Percentiles rank a stretch among this genome's conserved stretches.
Conservation (phyloP, 2,888 invertebrate species). For the Amphimallon solstitiale region DNA sequence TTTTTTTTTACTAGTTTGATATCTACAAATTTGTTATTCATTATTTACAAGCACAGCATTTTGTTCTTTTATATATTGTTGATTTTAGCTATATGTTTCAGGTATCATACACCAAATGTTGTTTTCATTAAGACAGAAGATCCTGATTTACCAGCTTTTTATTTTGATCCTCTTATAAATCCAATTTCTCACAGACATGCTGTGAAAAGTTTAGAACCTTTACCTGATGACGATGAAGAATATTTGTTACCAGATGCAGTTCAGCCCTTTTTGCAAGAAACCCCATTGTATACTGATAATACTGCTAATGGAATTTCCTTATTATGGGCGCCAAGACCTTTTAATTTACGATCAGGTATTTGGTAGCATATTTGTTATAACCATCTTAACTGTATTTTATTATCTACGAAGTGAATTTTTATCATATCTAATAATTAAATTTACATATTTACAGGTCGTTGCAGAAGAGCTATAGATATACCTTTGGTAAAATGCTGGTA, state of each 20-base stretch:
- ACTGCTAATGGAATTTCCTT: slow-evolving; percentile 98
- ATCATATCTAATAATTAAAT: background rate
- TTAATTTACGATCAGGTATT: slow-evolving; percentile 89
- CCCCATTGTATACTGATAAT: slow-evolving; percentile 96
- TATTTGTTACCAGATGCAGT: slow-evolving; percentile 91
- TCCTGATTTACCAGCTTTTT: slow-evolving; percentile 99
- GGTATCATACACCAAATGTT: slow-evolving; percentile 99
- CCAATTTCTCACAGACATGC: slow-evolving; percentile 96
- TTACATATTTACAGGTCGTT: slow-evolving; percentile 71
- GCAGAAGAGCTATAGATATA: slow-evolving; percentile 94
- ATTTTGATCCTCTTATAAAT: slow-evolving; percentile 99
- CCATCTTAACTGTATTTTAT: background rate
- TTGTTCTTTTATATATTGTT: too few species aligned
- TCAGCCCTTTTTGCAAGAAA: slow-evolving; percentile 92
- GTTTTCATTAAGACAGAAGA: slow-evolving; percentile 99
- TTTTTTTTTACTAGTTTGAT: slow-evolving; percentile 15
- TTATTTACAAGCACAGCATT: too few species aligned
- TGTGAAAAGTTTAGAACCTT: slow-evolving; percentile 81
- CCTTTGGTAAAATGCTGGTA: slow-evolving; percentile 99
- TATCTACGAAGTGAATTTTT: too few species aligned
- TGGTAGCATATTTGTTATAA: slow-evolving; percentile 10
- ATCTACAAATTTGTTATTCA: too few species aligned
- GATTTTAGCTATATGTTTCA: slow-evolving; percentile 63
- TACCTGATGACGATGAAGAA: slow-evolving; percentile 94
- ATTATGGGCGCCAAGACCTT: slow-evolving; percentile 98